Conservation (phyloP, 2,113 vertebrate genomes). For the Drymodes brunneopygia region DNA sequence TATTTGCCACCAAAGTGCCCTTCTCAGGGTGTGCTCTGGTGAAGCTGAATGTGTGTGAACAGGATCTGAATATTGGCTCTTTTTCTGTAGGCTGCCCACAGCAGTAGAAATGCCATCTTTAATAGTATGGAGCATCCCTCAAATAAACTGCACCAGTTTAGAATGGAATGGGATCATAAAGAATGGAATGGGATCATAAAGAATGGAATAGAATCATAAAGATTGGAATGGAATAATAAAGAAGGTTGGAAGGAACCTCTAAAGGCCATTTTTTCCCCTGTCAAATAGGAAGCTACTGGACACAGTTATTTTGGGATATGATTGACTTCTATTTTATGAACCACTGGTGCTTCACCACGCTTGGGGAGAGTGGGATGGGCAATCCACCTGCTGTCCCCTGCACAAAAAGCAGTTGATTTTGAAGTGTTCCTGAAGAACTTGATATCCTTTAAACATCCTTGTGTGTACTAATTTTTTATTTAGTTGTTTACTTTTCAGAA, state of each 20-base stretch:
- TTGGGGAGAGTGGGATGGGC: not conserved
- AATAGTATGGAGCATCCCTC: fast-evolving
- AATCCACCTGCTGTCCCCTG: not conserved
- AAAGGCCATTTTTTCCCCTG: not conserved
- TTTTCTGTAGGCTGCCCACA: not conserved
- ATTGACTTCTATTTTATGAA: not conserved
- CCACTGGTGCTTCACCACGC: not conserved
- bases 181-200: not conserved
- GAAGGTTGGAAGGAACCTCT: not conserved
- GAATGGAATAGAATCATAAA: not conserved
- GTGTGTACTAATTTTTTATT: too few relatives aligned
- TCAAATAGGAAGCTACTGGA: not conserved
- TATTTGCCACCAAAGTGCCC: not conserved
- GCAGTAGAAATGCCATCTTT: not conserved
- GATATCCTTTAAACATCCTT: not conserved
- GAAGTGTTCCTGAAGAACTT: not conserved
- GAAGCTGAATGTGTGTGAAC: fast-evolving
- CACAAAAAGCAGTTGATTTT: not conserved
- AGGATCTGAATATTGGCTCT: not conserved
- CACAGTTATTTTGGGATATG: not conserved
- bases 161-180: not conserved
- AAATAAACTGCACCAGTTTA: not conserved
- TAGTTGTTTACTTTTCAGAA: not conserved
- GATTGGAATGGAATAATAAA: not conserved
- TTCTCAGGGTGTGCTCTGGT: not conserved